Conservation (phyloP, 53 echinoderm and acorn worm genomes). For the Glandiceps talaboti region DNA sequence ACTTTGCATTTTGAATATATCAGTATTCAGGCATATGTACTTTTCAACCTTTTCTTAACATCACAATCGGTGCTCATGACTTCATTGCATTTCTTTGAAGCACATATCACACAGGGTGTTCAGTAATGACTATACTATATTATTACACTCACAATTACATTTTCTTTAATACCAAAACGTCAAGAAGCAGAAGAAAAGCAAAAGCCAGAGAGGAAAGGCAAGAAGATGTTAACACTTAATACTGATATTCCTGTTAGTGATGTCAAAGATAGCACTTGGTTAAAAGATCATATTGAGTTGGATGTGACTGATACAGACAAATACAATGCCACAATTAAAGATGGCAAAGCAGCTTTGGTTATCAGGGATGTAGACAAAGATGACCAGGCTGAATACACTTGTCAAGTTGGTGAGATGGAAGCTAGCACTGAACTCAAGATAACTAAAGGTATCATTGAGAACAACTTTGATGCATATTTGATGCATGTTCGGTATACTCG, state of each 20-base stretch:
- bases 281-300: slow-evolving; percentile 21
- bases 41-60: no score
- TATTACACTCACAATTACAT: background rate
- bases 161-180: no score
- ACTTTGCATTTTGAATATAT: no score
- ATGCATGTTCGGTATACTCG: no score
- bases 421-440: background rate
- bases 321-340: background rate
- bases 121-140: background rate
- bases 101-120: background rate
- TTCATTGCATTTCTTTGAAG: no score
- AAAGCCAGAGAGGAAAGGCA: no score
- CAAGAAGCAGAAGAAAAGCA: no score
- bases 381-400: slow-evolving; percentile 10
- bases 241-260: slow-evolving; percentile 13
- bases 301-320: background rate
- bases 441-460: slow-evolving; percentile 1
- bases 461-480: no score
- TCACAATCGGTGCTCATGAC: no score
- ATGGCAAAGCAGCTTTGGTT: background rate
- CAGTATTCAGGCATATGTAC: no score
- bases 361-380: background rate
- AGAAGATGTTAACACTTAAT: background rate
- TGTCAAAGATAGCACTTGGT: slow-evolving; percentile 37
- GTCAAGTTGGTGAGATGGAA: slow-evolving; percentile 27